Evolutionary conservation across 2,888 invertebrate genomes (phyloP), one percentile per base, ranked within the genome.

Genomic region (Agonopterix heracliana): DNA sequence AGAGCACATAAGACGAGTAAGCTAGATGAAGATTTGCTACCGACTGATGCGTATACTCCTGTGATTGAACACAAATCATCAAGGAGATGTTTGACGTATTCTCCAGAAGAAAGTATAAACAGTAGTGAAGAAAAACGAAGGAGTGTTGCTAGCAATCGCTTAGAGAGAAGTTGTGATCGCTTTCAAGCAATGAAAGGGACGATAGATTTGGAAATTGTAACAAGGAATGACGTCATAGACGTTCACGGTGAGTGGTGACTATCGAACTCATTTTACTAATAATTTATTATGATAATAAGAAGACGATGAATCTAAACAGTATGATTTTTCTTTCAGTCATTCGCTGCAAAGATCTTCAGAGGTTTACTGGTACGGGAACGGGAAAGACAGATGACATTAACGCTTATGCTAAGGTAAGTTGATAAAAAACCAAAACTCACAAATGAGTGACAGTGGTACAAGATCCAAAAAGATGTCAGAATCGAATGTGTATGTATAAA

Each of bases 371-470:
- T 7, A 26, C 26, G 5, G 26, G 26, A 26, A 26, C 26, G 69
- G 94, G 93, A 46, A 92, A 91, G 62, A 89, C 90, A 44, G 86
- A 87, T 60, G 85, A 89, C 45, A 91, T 95, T 56, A 95, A 95
- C 77, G 95, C 95, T 54, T 95, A 95, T 77, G 94, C 95, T 17
- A 95, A 95, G 90, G 94, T 93, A 43, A 47, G 35, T 35, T 9
- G 10, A 38, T 38, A 5, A 38, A 9, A 2, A 38, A 38, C n/a
- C 38, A 3, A 38, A 38, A 38, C 5, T 26, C 26, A 26, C 5
- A 26, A 26, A 26, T 1, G 26, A 26, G 26, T 26, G 1, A 26
- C 26, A n/a, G n/a, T n/a, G n/a, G n/a, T n/a, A n/a, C n/a, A n/a
- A n/a, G n/a, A n/a, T n/a, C n/a, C n/a, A n/a, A n/a, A n/a, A n/a